A percentile compares a stretch with the other conserved stretches of the same genome.
phyloP scores from a whole-genome alignment of 2,797 vertebrate genomes.

The Halcyon leucocephala region DNA sequence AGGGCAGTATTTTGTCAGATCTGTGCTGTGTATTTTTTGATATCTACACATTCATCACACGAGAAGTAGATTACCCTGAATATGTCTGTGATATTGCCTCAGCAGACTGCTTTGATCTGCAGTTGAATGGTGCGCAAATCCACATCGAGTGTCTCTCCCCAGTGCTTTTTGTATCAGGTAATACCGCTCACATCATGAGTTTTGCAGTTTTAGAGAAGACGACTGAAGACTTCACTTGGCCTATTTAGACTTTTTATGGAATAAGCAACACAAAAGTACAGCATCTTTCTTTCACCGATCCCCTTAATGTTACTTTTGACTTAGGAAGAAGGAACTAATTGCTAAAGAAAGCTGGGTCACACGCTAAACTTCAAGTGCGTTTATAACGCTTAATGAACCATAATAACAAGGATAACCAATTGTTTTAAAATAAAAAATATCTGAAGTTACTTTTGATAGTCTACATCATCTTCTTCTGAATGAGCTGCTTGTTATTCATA shows the following conservation, averaged over 20 bases:
- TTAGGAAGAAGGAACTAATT: not conserved
- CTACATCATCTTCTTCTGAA: not conserved
- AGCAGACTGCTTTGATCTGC: not conserved
- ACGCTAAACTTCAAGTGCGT: not conserved
- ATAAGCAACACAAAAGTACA: not conserved
- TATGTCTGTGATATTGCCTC: not conserved
- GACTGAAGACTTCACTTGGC: not conserved
- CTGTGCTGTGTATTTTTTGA: not conserved
- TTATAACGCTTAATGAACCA: not conserved
- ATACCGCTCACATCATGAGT: not conserved
- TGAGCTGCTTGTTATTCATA: slow-evolving; percentile 1
- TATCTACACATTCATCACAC: not conserved
- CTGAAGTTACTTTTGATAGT: not conserved
- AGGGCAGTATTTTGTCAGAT: slow-evolving; percentile 45
- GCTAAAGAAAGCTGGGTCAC: not conserved
- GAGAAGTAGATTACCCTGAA: not conserved
- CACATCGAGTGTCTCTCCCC: not conserved
- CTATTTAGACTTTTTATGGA: not conserved
- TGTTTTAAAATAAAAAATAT: not conserved
- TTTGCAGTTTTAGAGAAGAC: not conserved
- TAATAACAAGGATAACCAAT: not conserved
- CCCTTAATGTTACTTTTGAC: not conserved
- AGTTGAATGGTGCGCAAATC: not conserved
- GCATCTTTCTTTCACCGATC: not conserved
- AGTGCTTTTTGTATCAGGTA: not conserved